Base-by-base conservation (phyloP, 2,888 invertebrate species). In the Agriopis leucophaearia region DNA sequence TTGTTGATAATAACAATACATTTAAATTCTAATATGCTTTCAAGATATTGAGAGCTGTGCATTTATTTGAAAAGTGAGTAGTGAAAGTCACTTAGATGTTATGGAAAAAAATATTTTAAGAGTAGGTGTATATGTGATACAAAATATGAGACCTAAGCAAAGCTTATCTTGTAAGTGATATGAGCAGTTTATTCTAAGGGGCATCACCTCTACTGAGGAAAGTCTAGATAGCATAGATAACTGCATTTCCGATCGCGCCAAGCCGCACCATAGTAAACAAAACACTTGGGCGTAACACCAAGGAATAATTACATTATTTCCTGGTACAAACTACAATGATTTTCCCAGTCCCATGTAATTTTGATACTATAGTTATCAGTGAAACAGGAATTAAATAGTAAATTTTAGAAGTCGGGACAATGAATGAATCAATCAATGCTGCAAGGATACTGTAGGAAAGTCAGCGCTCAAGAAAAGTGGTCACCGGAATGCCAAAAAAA, bases 201-300 rank as follows among this genome's bases (percentile, higher is more conserved):
- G 35, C 50, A 65, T 59, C 18, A 58, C 45, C 62, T 59, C 35
- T 47, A 42, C 3, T 15, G 58, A 50, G 42, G 40, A 48, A 63
- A 51, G 54, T 58, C 8, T 16, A 66, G 59, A 68, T 59, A 65
- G 47, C 36, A 52, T 52, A 56, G 18, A 64, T 62, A 64, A 59
- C 18, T 73, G 74, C 66, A 64, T 71, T 54, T 62, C 36, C 56
- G 15, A 59, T 47, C 68, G 56, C 68, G 62, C 71, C 65, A 80
- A 85, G 86, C 87, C 86, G 85, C 80, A 79, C 84, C 81, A 81
- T 85, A 76, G 89, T 92, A 93, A 93, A 92, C 92, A 93, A 91
- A 92, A 90, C 90, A 88, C 77, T 79, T 76, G 81, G 84, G 81
- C 80, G 82, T 82, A 86, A 80, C 82, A 78, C 70, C 68, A 36